Evolutionary conservation across 2,113 vertebrate species (phyloP), one percentile per base, ranked within the genome.

Genomic region (Brachyhypopomus occidentalis): DNA sequence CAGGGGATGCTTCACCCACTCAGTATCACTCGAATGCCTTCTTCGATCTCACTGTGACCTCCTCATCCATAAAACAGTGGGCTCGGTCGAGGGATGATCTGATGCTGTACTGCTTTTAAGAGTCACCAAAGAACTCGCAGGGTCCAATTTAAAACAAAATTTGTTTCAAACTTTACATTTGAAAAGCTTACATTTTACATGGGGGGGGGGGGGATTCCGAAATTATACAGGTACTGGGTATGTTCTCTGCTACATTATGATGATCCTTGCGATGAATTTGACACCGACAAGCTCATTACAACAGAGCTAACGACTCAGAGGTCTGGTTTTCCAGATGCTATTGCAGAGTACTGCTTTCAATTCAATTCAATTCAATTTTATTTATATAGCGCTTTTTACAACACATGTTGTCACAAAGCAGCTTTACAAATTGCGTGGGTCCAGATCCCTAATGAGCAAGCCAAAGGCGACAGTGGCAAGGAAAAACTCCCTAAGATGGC

Each of bases 191-290:
- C 19, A 22, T 72, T 80, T 79, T 25, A n/a, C 34, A 59, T 36
- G 41, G 52, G 14, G 16, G 34, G 5, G 9, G 45, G 45, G 12
- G 7, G 45, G 3, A n/a, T n/a, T 52, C 71, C 38, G 48, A 58
- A 19, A 41, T 56, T 22, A 1, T 72, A 56, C 22, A 60, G 41
- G 55, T 22, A 56, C 17, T 36, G 72, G 63, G 36, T 38, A 48
- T 8, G 6, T 72, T 48, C 56, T 48, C 55, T 34, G 38, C 58
- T 16, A 72, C 67, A 17, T 38, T 56, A 38, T 2, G 56, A 38
- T 2, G 56, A 79, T 62, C 17, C 25, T 79, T 67, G 67, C 66
- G 60, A 60, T 38, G 19, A n/a, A 60, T 79, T 79, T 79, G 23
- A 79, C 56, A 62, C 36, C 60, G 22, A 16, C 8, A 11, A 14